Evolutionary conservation across 2,888 invertebrate species (phyloP), one percentile per base, ranked within the genome.

Genomic region (Eurytoma californica): DNA sequence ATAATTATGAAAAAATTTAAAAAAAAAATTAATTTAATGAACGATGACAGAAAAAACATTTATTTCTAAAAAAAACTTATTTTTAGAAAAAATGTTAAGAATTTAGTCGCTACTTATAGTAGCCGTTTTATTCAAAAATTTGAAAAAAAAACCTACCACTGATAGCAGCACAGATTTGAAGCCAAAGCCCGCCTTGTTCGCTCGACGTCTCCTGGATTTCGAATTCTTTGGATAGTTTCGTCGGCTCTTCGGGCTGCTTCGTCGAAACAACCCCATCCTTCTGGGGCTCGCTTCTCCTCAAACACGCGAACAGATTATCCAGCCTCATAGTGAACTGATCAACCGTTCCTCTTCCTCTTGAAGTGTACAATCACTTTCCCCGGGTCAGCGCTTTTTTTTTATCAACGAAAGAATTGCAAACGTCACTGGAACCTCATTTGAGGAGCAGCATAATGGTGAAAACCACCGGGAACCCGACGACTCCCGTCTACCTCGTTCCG

Each of bases 131-230:
- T 39, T 0, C 9, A 9, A 9, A 39, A 39, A 9, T 39, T 7
- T 1, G 39, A 39, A 39, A 9, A 9, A 39, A 39, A 7, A 9
- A 39, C 1, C 80, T 0, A 80, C 80, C 77, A 63, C 86, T 86
- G 39, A 86, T 82, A 30, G 86, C 86, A 58, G 86, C 85, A 30
- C 82, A 76, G 30, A 85, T 83, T 67, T 86, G 86, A 51, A 86
- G 80, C 86, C 86, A 86, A 63, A 84, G 83, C 18, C 83, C 82
- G 2, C 83, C 79, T 24, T 74, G 70, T 69, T 86, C 83, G 0
- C 20, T 18, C n/a, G 78, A 55, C 28, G 80, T 65, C 77, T 80
- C 82, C 66, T 83, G 83, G 55, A 81, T 77, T 63, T 84, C 83
- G 28, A 78, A 12, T 9, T 78, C 55, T 39, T 51, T 70, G 18